Evolutionary conservation across 2,888 invertebrate species (phyloP).

Genomic region (Luffia ferchaultella): DNA sequence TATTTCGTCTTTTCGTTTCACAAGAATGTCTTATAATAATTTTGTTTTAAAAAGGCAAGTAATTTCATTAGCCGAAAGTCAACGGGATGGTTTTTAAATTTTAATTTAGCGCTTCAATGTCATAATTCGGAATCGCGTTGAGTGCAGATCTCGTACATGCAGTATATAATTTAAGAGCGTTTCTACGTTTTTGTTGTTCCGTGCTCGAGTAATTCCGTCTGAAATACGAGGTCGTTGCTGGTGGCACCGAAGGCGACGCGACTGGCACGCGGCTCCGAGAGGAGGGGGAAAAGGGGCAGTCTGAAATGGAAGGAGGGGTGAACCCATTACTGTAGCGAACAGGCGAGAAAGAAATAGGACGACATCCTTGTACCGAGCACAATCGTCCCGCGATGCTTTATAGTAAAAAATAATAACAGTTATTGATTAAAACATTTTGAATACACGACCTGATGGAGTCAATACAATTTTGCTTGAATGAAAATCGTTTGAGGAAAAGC

Average conservation of each 20-base stretch:
- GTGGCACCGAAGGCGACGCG: constrained; percentile 53
- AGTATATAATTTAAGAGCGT: constrained; percentile 24
- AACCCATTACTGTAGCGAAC: constrained; percentile 47
- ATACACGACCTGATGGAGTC: not conserved
- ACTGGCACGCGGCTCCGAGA: constrained; percentile 20
- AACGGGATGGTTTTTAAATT: no score
- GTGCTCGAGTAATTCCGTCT: constrained; percentile 62
- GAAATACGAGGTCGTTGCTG: constrained; percentile 66
- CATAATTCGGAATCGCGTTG: not conserved
- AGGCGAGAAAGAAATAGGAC: constrained; percentile 57
- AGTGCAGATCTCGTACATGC: constrained; percentile 5
- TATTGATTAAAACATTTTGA: not conserved
- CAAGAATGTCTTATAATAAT: no score
- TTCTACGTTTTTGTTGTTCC: constrained; percentile 55
- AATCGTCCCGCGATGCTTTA: not conserved
- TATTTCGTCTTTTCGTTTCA: no score
- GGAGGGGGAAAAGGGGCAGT: constrained; percentile 25
- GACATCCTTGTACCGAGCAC: constrained; percentile 18
- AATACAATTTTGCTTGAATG: not conserved
- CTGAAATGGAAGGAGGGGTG: constrained; percentile 32
- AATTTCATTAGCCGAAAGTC: no score
- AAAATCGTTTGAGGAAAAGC: no score
- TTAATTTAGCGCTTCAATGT: no score
- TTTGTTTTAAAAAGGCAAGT: no score
- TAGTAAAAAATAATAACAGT: not conserved